Evolutionary conservation across 64 coral and sea anemone species (phyloP).

Genomic region (Pocillopora damicornis): DNA sequence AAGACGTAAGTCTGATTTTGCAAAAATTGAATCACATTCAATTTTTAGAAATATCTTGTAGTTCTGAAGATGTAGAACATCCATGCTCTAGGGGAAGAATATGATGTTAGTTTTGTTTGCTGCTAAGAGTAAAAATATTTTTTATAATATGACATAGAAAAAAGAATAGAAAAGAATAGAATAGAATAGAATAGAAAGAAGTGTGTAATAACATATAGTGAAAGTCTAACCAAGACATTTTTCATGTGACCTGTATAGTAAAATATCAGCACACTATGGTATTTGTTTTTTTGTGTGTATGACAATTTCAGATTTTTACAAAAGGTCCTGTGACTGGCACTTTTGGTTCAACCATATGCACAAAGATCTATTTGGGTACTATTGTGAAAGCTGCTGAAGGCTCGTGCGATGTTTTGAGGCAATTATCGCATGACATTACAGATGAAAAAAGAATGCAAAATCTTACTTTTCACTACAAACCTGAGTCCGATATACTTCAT

Average conservation of each 20-base stretch:
- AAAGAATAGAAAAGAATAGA: too few relatives aligned
- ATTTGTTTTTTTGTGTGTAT: conserved; percentile 39
- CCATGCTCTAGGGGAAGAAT: conserved; percentile 63
- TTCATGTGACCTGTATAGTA: background rate
- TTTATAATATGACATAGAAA: conserved; percentile 27
- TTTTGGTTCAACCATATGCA: conserved; percentile 54
- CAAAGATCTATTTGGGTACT: conserved; percentile 60
- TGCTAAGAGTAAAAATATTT: conserved; percentile 44
- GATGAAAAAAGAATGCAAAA: conserved; percentile 63
- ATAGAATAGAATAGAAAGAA: too few relatives aligned
- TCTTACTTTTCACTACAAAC: conserved; percentile 55
- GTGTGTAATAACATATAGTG: conserved; percentile 47
- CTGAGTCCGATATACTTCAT: conserved; percentile 59
- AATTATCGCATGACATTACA: conserved; percentile 44
- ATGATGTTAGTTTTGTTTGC: conserved; percentile 56
- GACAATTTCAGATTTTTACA: conserved; percentile 41
- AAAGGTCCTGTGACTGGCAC: conserved; percentile 48
- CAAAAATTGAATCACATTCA: conserved; percentile 59
- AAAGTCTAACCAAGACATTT: conserved; percentile 65
- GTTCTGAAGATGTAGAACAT: conserved; percentile 57
- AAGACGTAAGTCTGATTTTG: conserved; percentile 59
- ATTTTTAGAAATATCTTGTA: conserved; percentile 60
- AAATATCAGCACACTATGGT: conserved; percentile 35
- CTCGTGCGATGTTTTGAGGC: conserved; percentile 46
- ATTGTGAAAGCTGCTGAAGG: conserved; percentile 54